These are phyloP conservation scores for Jacana jacana DNA, from an alignment of 2,113 vertebrate species.

Conservation along the genomic window DNA sequence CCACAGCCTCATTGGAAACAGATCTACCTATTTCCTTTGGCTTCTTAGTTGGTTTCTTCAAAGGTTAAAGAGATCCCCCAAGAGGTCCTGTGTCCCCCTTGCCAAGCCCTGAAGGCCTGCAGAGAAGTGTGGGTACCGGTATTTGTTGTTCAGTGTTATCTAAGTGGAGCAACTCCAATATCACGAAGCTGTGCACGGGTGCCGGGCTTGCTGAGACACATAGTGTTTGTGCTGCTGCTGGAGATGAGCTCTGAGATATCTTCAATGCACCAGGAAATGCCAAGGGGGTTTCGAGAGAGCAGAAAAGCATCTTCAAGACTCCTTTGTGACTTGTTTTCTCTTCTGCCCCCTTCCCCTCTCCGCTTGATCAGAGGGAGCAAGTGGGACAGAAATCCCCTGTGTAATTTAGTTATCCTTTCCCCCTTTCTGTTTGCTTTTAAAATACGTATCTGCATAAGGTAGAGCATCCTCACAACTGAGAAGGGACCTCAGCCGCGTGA, in stretches of 20 bases:
- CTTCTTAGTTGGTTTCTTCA: not conserved
- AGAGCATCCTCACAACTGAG: not conserved
- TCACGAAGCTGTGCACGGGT: not conserved
- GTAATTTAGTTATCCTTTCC: not conserved
- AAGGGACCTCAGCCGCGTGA: not conserved
- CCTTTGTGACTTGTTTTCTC: not conserved
- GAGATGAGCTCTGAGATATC: not conserved
- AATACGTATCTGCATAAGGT: not conserved
- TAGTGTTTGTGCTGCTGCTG: not conserved
- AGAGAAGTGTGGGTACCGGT: rapidly evolving
- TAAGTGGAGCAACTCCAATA: not conserved
- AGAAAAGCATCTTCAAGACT: not conserved
- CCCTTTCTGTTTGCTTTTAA: not conserved
- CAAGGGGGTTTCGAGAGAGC: not conserved
- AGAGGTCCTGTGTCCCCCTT: not conserved
- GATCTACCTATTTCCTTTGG: not conserved
- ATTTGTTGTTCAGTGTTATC: not conserved
- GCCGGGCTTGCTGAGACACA: not conserved
- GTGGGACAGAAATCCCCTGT: not conserved
- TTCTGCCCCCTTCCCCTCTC: not conserved
- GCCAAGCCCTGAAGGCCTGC: not conserved
- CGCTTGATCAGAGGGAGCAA: not conserved
- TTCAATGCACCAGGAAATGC: not conserved
- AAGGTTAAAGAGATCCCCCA: not conserved
- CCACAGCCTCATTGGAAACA: not conserved